Conservation (phyloP, 1,140 invertebrate species). For the Drosophila nikananu region DNA sequence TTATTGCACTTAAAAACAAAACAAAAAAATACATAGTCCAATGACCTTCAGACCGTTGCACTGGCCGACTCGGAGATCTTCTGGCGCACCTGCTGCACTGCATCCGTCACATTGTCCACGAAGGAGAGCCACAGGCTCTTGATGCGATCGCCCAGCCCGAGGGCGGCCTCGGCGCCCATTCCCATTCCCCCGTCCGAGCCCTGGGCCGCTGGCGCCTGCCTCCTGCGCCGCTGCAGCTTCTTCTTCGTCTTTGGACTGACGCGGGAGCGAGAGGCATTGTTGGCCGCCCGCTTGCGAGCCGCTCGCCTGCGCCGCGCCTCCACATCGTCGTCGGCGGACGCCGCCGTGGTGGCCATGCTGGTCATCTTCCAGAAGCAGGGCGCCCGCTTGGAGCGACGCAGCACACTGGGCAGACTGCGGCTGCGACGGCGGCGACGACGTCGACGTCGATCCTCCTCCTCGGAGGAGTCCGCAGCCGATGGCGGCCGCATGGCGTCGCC, state of each 20-base stretch:
- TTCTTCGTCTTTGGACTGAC: slow-evolving; percentile 50
- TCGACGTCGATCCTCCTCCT: slow-evolving; percentile 52
- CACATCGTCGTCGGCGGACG: slow-evolving; percentile 49
- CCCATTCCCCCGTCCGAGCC: background rate
- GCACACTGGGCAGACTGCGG: background rate
- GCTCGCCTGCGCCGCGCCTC: slow-evolving; percentile 57
- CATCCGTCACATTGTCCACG: slow-evolving; percentile 50
- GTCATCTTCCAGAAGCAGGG: slow-evolving; percentile 57
- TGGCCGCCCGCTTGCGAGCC: slow-evolving; percentile 56
- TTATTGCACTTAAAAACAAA: slow-evolving; percentile 23
- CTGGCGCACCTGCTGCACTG: slow-evolving; percentile 55
- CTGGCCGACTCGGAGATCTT: slow-evolving; percentile 29
- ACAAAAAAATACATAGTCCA: slow-evolving; percentile 3
- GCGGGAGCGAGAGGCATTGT: slow-evolving; percentile 51
- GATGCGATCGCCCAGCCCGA: slow-evolving; percentile 38
- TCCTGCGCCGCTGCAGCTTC: slow-evolving; percentile 37
- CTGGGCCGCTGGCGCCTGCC: slow-evolving; percentile 23
- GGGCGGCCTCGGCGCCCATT: background rate
- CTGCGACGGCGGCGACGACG: slow-evolving; percentile 11
- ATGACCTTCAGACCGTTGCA: background rate
- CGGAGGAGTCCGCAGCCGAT: slow-evolving; percentile 27
- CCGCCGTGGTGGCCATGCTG: slow-evolving; percentile 34
- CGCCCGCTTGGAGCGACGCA: slow-evolving; percentile 39
- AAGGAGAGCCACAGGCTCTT: slow-evolving; percentile 55
- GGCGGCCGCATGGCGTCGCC: slow-evolving; percentile 63